Conservation (phyloP, 2,797 vertebrate species). For the Carapus acus region DNA sequence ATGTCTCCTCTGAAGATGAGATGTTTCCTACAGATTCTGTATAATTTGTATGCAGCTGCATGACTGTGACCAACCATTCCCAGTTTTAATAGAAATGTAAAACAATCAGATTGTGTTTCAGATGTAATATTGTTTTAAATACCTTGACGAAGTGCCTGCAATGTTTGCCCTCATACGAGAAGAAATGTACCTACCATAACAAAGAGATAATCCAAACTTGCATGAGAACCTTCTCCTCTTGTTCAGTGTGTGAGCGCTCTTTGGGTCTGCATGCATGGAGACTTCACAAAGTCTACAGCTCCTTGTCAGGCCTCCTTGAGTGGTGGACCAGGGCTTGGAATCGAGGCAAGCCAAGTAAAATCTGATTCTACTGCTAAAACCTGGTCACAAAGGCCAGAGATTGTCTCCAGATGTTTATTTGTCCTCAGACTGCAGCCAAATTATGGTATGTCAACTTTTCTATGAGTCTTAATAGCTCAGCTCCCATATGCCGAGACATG, state of each 20-base stretch:
- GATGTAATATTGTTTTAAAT: constrained; percentile 7
- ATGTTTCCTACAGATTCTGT: constrained; percentile 31
- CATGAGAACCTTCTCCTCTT: constrained; percentile 50
- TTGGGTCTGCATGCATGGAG: constrained; percentile 39
- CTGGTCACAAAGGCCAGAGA: not conserved
- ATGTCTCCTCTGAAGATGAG: constrained; percentile 19
- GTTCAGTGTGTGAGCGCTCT: constrained; percentile 42
- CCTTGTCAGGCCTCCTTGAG: not conserved
- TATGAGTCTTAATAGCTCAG: too few relatives aligned
- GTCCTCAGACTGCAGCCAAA: too few relatives aligned
- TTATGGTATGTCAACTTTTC: too few relatives aligned
- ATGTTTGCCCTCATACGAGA: constrained; percentile 20
- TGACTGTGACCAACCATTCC: constrained; percentile 28
- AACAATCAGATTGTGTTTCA: not conserved
- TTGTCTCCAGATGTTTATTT: too few relatives aligned
- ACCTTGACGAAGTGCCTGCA: constrained; percentile 57
- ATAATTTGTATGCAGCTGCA: constrained; percentile 43
- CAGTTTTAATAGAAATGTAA: constrained; percentile 33
- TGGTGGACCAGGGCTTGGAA: constrained; percentile 14
- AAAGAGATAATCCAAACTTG: constrained; percentile 24
- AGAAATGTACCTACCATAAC: constrained; percentile 30
- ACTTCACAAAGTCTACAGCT: not conserved
- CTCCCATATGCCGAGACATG: too few relatives aligned
- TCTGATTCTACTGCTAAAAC: not conserved
- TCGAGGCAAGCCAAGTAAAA: not conserved